Conservation (phyloP, 1,140 invertebrate genomes). For the Saccostrea echinata region DNA sequence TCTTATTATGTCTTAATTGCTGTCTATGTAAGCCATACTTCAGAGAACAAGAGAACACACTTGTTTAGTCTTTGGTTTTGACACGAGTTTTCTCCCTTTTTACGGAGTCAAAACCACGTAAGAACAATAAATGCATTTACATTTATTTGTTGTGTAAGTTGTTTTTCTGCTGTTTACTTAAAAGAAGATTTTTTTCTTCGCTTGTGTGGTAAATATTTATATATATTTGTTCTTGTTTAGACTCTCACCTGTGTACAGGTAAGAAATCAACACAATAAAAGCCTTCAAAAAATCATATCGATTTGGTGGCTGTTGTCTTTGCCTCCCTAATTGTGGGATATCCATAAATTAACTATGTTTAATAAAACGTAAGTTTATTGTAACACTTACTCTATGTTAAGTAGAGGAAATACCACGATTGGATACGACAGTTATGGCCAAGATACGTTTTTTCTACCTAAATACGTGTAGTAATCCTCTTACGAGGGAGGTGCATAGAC, state of each 20-base stretch:
- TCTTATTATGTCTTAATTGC: no score
- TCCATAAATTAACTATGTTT: not conserved
- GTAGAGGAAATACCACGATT: not conserved
- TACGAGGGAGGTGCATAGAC: not conserved
- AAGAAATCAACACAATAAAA: not conserved
- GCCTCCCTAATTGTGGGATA: not conserved
- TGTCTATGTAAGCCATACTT: not conserved
- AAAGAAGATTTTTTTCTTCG: not conserved
- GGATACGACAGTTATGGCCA: not conserved
- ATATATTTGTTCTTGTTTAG: not conserved
- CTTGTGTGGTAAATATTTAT: no score
- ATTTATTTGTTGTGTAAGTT: not conserved
- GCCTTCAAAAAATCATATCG: not conserved
- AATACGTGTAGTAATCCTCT: not conserved
- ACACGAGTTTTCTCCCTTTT: not conserved
- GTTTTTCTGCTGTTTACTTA: not conserved
- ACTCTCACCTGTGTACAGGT: not conserved
- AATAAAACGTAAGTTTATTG: not conserved
- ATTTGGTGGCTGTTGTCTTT: conserved; percentile 4
- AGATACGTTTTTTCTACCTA: not conserved
- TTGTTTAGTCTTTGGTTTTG: not conserved
- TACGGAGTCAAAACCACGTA: not conserved
- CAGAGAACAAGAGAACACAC: not conserved
- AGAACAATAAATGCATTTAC: not conserved
- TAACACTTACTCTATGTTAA: not conserved